Evolutionary conservation across 2,113 vertebrate species (phyloP).

Genomic region (Burhinus bistriatus): DNA sequence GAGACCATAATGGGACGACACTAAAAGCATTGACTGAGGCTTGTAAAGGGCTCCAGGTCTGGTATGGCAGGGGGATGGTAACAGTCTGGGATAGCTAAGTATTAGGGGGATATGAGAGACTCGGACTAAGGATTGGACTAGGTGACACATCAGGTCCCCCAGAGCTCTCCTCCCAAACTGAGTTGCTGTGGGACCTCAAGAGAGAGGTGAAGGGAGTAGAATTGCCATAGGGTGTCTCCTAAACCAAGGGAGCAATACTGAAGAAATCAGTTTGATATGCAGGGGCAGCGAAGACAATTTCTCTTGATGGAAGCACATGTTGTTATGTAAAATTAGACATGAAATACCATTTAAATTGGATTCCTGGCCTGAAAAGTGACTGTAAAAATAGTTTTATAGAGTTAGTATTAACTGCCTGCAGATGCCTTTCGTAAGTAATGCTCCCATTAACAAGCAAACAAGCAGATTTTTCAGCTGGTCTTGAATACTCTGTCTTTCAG

Average conservation of each 20-base stretch:
- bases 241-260: background rate
- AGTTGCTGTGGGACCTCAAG: background rate
- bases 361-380: background rate
- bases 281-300: background rate
- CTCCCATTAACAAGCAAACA: background rate
- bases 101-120: background rate
- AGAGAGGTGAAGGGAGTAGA: background rate
- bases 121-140: background rate
- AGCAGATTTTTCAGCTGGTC: background rate
- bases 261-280: background rate
- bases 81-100: background rate
- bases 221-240: background rate
- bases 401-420: background rate
- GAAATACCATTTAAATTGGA: background rate
- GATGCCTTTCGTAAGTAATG: background rate
- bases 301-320: background rate
- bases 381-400: slow-evolving; percentile 7
- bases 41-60: background rate
- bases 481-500: background rate
- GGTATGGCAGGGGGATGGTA: background rate
- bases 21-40: background rate
- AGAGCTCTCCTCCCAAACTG: background rate
- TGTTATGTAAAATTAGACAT: background rate
- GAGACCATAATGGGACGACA: background rate
- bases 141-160: background rate